These are phyloP conservation scores for Trypoxylus dichotomus DNA, from an alignment of 1,140 invertebrate species.

Conservation along the genomic window DNA sequence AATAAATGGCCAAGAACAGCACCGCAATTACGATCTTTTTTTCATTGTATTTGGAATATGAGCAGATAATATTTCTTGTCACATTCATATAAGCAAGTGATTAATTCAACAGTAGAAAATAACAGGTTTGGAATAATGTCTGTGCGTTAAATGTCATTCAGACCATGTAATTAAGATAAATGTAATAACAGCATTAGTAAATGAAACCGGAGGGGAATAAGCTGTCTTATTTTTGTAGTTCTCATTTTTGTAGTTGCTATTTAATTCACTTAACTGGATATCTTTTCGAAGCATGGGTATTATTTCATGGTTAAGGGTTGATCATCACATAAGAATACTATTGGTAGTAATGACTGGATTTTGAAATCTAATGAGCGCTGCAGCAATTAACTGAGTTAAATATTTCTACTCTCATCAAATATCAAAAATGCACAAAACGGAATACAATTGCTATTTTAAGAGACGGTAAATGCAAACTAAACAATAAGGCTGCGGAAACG, in stretches of 20 bases:
- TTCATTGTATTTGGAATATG: neutral
- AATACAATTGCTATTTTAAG: too few relatives aligned
- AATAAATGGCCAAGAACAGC: neutral
- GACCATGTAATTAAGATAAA: constrained; percentile 12
- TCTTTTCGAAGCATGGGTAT: neutral
- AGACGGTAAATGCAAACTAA: too few relatives aligned
- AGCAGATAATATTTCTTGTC: constrained; percentile 2
- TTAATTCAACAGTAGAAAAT: constrained; percentile 5
- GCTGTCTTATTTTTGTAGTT: neutral
- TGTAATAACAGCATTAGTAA: neutral
- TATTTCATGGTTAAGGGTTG: too few relatives aligned
- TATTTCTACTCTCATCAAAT: too few relatives aligned
- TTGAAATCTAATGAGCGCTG: too few relatives aligned
- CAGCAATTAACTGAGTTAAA: too few relatives aligned
- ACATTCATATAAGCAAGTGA: constrained; percentile 2
- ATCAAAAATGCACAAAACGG: too few relatives aligned
- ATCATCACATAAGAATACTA: too few relatives aligned
- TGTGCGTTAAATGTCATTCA: constrained; percentile 15
- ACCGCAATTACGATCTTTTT: neutral
- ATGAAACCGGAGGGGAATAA: neutral
- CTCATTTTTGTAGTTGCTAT: neutral
- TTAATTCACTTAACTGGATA: neutral
- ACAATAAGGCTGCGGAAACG: too few relatives aligned
- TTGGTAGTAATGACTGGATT: too few relatives aligned
- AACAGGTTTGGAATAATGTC: neutral